These are phyloP conservation scores for Rhincodon typus DNA, from an alignment of 2,797 vertebrate genomes.

Conservation along the genomic window DNA sequence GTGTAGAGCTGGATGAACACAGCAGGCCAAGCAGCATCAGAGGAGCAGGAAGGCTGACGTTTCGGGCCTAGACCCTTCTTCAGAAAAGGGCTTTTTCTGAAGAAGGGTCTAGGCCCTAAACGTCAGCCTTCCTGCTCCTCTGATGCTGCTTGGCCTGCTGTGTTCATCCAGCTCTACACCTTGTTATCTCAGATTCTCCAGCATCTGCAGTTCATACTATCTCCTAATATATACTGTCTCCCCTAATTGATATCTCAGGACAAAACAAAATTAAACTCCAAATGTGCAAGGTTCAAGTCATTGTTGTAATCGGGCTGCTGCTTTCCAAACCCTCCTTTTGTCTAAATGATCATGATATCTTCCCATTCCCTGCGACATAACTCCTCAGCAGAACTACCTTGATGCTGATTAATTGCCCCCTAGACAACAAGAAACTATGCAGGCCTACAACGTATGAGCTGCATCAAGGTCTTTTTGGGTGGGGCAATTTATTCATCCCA, in stretches of 20 bases:
- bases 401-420: background rate
- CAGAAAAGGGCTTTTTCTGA: too few relatives aligned
- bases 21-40: too few relatives aligned
- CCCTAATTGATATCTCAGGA: background rate
- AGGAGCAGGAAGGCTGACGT: too few relatives aligned
- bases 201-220: too few relatives aligned
- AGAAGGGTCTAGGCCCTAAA: too few relatives aligned
- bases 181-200: too few relatives aligned
- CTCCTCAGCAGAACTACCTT: background rate
- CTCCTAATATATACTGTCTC: too few relatives aligned
- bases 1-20: too few relatives aligned
- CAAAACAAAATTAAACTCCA: background rate
- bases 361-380: background rate
- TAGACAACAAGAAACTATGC: background rate
- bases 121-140: too few relatives aligned
- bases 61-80: too few relatives aligned
- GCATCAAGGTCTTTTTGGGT: background rate
- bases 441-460: background rate
- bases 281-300: background rate
- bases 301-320: background rate
- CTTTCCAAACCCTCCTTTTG: background rate
- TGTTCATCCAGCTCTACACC: too few relatives aligned
- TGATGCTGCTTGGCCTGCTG: too few relatives aligned
- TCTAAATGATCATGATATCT: background rate
- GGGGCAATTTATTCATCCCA: background rate